Percentiles rank a stretch among this genome's conserved stretches.
These are phyloP conservation scores for Lepidocolaptes lacrymiger DNA, from an alignment of 2,797 vertebrate species.

Conservation along the genomic window DNA sequence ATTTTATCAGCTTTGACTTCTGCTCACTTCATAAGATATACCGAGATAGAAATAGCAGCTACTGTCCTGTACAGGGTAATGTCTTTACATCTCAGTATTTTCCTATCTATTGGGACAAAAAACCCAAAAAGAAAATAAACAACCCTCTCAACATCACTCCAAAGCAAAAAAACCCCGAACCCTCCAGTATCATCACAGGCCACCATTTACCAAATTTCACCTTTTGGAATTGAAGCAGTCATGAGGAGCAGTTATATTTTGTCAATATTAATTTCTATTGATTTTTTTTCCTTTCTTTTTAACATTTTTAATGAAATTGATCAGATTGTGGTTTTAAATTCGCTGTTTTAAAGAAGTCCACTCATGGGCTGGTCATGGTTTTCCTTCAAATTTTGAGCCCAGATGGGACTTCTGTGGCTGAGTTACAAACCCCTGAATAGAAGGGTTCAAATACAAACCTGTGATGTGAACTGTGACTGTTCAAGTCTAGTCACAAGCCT, in stretches of 20 bases:
- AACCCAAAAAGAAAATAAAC: background rate
- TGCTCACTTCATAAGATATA: background rate
- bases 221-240: conserved; percentile 68
- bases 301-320: background rate
- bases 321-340: background rate
- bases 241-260: background rate
- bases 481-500: background rate
- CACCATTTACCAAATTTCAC: conserved; percentile 68
- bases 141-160: background rate
- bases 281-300: background rate
- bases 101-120: background rate
- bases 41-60: background rate
- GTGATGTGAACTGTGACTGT: conserved; percentile 17
- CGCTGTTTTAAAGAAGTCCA: background rate
- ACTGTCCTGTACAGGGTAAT: accelerated
- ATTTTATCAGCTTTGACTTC: background rate
- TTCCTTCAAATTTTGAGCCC: conserved; percentile 5
- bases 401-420: conserved; percentile 24
- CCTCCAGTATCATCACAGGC: background rate
- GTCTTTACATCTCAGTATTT: background rate
- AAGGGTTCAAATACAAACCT: conserved; percentile 65
- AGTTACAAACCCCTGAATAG: conserved; percentile 74
- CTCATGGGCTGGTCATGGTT: background rate
- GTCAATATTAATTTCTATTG: background rate
- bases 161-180: background rate